Conservation (phyloP, 2,113 vertebrate genomes). For the Zingel zingel region DNA sequence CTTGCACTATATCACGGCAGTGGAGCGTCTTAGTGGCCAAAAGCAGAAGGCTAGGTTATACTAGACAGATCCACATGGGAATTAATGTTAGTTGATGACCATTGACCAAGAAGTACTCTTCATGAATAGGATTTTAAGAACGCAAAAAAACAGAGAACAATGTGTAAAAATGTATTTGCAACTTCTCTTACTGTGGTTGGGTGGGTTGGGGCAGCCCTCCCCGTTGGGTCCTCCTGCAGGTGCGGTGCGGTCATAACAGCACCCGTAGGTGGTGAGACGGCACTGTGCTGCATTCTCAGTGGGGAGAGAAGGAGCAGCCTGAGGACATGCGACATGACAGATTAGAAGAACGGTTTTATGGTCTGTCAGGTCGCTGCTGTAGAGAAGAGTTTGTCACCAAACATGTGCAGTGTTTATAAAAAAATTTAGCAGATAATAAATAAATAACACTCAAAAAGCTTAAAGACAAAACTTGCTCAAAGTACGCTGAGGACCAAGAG, state of each 20-base stretch:
- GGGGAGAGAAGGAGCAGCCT: constrained; percentile 71
- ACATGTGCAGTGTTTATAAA: no score
- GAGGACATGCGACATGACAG: background rate
- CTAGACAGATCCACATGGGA: background rate
- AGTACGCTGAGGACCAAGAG: no score
- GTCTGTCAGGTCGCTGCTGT: background rate
- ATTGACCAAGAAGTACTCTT: background rate
- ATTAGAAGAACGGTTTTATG: background rate
- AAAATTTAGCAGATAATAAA: no score
- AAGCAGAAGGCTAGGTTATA: background rate
- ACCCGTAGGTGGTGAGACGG: constrained; percentile 87
- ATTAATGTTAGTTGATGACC: background rate
- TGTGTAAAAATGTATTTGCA: background rate
- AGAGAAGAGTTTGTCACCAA: no score
- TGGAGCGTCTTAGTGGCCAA: background rate
- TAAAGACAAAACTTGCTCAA: no score
- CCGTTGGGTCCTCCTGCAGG: constrained; percentile 89
- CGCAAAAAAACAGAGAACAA: background rate
- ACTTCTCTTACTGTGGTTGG: constrained; percentile 84
- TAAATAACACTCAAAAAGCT: no score
- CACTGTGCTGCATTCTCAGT: constrained; percentile 83
- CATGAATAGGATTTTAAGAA: background rate
- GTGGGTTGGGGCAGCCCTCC: constrained; percentile 88
- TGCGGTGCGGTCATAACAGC: constrained; percentile 90
- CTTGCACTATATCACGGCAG: background rate